phyloP scores from a whole-genome alignment of 1,140 invertebrate genomes.

The Drosophila nannoptera region DNA sequence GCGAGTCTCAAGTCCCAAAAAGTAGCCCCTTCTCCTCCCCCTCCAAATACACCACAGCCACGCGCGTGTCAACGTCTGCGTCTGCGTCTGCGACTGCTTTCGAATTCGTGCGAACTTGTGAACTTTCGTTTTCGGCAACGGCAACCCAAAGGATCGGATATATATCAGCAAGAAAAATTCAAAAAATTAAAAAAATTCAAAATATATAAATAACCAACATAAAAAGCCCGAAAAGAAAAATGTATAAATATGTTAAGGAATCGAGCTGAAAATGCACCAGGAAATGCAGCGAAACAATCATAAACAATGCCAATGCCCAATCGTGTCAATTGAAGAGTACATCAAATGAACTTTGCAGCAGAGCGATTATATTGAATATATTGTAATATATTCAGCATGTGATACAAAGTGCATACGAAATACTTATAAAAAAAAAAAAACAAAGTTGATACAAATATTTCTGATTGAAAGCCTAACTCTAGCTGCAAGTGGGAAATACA shows the following conservation, averaged over 20 bases:
- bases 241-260: constrained; percentile 13
- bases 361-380: constrained; percentile 9
- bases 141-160: constrained; percentile 24
- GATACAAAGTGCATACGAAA: constrained; percentile 14
- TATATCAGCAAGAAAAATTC: constrained; percentile 12
- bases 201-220: background rate
- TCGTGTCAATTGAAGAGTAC: constrained; percentile 19
- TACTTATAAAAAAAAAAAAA: constrained; percentile 24
- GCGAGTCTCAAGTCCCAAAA: constrained; percentile 32
- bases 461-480: background rate
- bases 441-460: constrained; percentile 9
- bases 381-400: constrained; percentile 4
- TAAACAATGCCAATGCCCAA: constrained; percentile 17
- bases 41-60: constrained; percentile 32
- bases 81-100: constrained; percentile 46
- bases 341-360: constrained; percentile 5
- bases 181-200: background rate
- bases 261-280: background rate
- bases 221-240: background rate
- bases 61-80: constrained; percentile 65
- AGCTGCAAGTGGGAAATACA: background rate
- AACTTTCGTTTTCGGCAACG: constrained; percentile 62
- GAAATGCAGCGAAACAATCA: constrained; percentile 10
- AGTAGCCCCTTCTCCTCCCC: constrained; percentile 23
- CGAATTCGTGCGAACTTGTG: constrained; percentile 72